Evolutionary conservation across 2,113 vertebrate species (phyloP).

Genomic region (Prionailurus bengalensis): DNA sequence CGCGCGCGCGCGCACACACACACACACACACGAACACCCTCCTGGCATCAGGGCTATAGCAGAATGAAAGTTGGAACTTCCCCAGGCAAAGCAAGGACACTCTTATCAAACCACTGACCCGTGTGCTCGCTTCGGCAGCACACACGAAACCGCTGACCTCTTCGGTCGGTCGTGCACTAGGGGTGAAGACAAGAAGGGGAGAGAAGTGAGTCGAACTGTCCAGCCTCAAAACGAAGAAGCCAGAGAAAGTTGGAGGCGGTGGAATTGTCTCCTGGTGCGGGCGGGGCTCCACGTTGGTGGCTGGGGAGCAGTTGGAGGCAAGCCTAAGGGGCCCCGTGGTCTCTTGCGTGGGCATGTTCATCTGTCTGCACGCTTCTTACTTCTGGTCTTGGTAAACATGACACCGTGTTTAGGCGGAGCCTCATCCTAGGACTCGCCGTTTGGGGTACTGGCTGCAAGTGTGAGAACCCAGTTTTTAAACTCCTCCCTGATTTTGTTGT

Average conservation of each 20-base stretch:
- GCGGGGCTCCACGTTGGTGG: fast-evolving
- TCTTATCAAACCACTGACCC: background rate
- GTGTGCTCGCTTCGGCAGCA: too few relatives aligned
- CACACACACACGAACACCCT: background rate
- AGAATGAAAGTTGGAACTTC: background rate
- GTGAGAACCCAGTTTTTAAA: conserved; percentile 84
- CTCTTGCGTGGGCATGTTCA: fast-evolving
- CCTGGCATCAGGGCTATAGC: background rate
- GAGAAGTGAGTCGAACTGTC: background rate
- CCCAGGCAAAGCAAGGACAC: background rate
- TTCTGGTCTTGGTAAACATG: background rate
- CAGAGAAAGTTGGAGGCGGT: background rate
- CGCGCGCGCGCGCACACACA: background rate
- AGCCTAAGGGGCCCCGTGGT: background rate
- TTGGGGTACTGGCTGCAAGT: conserved; percentile 41
- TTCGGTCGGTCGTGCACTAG: too few relatives aligned
- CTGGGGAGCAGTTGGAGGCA: too few relatives aligned
- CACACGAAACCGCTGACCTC: background rate
- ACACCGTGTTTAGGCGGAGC: background rate
- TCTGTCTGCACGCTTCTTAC: background rate
- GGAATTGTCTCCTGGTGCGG: background rate
- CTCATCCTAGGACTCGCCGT: conserved; percentile 82
- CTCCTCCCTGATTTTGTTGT: conserved; percentile 84
- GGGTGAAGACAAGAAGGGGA: background rate
- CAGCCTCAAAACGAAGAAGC: background rate